Evolutionary conservation across 53 echinoderm and acorn worm species (phyloP).

Genomic region (Echinarachnius parma): DNA sequence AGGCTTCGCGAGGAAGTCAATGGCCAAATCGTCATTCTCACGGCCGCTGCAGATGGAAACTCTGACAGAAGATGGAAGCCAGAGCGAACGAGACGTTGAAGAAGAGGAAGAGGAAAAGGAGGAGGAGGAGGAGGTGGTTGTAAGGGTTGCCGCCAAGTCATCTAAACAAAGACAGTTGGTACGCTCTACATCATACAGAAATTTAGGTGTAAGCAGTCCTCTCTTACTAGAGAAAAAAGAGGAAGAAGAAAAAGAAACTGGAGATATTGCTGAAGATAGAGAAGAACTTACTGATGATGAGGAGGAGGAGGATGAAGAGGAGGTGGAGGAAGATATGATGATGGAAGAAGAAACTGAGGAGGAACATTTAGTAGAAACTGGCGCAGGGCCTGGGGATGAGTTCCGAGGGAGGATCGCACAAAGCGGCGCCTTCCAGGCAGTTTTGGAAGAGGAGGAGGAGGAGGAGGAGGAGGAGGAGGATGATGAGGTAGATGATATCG

Average conservation of each 20-base stretch:
- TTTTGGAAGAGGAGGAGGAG: too few relatives aligned
- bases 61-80: slow-evolving; percentile 24
- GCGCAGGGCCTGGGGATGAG: too few relatives aligned
- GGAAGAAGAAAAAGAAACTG: background rate
- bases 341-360: background rate
- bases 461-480: too few relatives aligned
- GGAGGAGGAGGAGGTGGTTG: slow-evolving; percentile 5
- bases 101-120: slow-evolving; percentile 45
- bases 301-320: background rate
- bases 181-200: too few relatives aligned
- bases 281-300: background rate
- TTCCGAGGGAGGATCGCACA: too few relatives aligned
- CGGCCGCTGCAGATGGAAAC: slow-evolving; percentile 44
- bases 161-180: background rate
- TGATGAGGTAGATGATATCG: too few relatives aligned
- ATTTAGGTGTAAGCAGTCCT: too few relatives aligned
- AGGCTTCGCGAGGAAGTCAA: slow-evolving; percentile 5
- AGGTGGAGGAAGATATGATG: background rate
- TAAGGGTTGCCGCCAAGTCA: background rate
- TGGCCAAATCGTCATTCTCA: slow-evolving; percentile 13
- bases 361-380: too few relatives aligned
- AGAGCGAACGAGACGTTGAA: slow-evolving; percentile 24
- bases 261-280: background rate
- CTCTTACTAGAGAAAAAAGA: slow-evolving; percentile 32
- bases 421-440: too few relatives aligned